These are phyloP conservation scores for Apodemia duryi DNA, from an alignment of 2,888 invertebrate species.

Conservation along the genomic window DNA sequence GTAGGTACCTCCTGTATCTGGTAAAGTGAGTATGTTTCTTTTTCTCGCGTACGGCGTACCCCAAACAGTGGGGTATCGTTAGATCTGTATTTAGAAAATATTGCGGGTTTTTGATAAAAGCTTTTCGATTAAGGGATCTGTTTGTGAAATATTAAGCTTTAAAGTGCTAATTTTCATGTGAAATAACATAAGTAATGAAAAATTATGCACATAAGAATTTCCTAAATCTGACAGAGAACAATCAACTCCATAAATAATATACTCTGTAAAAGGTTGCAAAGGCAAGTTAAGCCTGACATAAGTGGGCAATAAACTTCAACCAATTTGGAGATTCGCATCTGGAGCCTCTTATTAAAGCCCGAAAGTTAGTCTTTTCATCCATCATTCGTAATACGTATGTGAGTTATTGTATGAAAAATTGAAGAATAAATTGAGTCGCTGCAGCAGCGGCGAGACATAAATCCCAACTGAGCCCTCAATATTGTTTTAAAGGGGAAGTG, in stretches of 20 bases:
- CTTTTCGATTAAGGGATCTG: no score
- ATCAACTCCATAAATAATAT: slow-evolving; percentile 76
- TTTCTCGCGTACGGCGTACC: no score
- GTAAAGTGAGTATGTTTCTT: no score
- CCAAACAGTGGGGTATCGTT: no score
- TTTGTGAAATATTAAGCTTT: no score
- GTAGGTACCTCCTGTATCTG: no score
- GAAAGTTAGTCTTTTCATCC: slow-evolving; percentile 80
- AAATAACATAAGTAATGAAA: no score
- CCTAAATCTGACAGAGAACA: slow-evolving; percentile 54
- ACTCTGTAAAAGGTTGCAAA: slow-evolving; percentile 70
- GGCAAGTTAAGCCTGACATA: slow-evolving; percentile 79
- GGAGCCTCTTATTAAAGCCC: slow-evolving; percentile 80
- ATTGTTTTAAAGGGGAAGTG: slow-evolving; percentile 81
- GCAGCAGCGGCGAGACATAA: slow-evolving; percentile 79
- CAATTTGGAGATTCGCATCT: slow-evolving; percentile 80
- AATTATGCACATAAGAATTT: background rate
- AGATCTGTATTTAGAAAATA: no score
- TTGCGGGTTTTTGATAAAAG: no score
- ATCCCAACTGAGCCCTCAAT: slow-evolving; percentile 80
- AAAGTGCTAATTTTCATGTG: no score
- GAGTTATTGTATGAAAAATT: slow-evolving; percentile 80
- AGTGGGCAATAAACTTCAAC: slow-evolving; percentile 80
- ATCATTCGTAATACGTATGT: slow-evolving; percentile 79
- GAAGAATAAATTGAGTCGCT: slow-evolving; percentile 80